phyloP scores from a whole-genome alignment of 2,797 vertebrate species.

The Cephalopachus bancanus region DNA sequence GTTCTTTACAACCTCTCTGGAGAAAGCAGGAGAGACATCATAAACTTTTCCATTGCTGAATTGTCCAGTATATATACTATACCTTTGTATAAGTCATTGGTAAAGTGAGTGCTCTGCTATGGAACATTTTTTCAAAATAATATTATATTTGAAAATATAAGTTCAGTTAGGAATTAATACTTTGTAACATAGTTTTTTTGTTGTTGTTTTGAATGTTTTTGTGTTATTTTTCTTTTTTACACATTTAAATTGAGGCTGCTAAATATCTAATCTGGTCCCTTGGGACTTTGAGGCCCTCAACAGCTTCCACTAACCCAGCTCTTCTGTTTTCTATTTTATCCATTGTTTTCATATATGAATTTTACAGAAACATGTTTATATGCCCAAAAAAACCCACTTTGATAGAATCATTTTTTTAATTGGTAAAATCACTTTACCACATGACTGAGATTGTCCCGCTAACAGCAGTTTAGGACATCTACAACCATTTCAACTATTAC shows the following conservation, averaged over 20 bases:
- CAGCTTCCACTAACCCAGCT: neutral
- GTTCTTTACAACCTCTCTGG: neutral
- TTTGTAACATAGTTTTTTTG: constrained; percentile 5
- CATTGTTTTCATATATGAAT: neutral
- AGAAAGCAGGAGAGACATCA: neutral
- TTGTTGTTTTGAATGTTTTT: neutral
- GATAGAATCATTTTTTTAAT: neutral
- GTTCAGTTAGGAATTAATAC: neutral
- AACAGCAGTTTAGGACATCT: constrained; percentile 1
- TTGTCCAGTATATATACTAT: neutral
- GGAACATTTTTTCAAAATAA: neutral
- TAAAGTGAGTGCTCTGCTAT: neutral
- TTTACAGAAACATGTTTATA: neutral
- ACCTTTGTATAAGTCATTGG: neutral
- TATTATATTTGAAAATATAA: constrained; percentile 18
- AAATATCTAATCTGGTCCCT: neutral
- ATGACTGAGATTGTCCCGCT: neutral
- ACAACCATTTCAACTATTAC: neutral
- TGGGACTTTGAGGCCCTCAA: neutral
- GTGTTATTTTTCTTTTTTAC: neutral
- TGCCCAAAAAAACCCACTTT: neutral
- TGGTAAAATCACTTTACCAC: neutral
- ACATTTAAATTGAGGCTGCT: neutral
- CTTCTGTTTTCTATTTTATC: neutral
- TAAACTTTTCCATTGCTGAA: neutral